These are phyloP conservation scores for Gouania willdenowi DNA, from an alignment of 2,797 vertebrate genomes.

Conservation along the genomic window DNA sequence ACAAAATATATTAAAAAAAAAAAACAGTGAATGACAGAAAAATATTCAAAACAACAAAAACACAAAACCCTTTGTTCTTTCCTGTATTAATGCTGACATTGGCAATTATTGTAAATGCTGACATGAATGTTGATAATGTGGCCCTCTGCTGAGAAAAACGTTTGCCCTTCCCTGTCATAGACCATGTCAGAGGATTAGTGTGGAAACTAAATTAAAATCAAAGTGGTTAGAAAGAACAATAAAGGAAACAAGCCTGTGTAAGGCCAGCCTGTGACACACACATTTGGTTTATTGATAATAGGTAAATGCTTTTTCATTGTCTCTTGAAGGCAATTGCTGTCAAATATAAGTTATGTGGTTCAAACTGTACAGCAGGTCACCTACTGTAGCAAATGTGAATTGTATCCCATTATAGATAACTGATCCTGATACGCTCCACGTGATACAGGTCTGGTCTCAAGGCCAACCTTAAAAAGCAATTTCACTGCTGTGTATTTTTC, in stretches of 20 bases:
- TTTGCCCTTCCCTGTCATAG: conserved; percentile 11
- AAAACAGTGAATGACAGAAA: too few species aligned
- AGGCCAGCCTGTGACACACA: not conserved
- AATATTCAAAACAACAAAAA: too few species aligned
- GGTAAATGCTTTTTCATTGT: conserved; percentile 10
- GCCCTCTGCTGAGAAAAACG: conserved; percentile 5
- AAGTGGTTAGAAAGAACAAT: not conserved
- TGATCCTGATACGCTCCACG: conserved; percentile 11
- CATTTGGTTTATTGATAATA: conserved; percentile 11
- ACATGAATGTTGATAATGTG: too few species aligned
- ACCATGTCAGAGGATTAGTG: conserved; percentile 1
- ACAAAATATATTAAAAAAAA: too few species aligned
- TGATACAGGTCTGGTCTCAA: conserved; percentile 28
- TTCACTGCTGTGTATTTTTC: conserved; percentile 3
- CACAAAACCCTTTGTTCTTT: too few species aligned
- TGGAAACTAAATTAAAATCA: conserved; percentile 5
- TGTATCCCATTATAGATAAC: conserved; percentile 30
- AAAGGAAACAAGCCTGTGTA: conserved; percentile 7
- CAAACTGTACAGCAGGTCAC: conserved; percentile 24
- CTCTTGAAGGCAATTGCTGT: not conserved
- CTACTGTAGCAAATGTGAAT: conserved; percentile 22
- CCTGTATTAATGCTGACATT: too few species aligned
- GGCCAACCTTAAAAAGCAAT: conserved; percentile 10
- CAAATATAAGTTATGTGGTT: conserved; percentile 16
- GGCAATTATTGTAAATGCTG: too few species aligned